Evolutionary conservation across 2,888 invertebrate genomes (phyloP), one percentile per base, ranked within the genome.

Genomic region (Cantharis rustica): DNA sequence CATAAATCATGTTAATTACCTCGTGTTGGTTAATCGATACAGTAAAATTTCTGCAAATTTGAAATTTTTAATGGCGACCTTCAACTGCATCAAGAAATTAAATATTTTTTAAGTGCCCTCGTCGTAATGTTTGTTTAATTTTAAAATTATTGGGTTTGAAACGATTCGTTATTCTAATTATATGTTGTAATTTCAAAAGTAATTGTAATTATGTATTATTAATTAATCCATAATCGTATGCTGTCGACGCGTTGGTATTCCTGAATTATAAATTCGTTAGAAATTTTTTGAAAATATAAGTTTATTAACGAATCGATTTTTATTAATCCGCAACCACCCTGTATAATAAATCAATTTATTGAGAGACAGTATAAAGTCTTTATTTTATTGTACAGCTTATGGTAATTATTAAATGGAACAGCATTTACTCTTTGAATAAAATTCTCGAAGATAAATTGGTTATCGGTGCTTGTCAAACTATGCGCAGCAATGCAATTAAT

Each of bases 401-500:
- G 47, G 47, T 47, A 47, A 47, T 47, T 47, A 47, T 47, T 47
- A 47, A 47, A 47, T 47, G 47, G 47, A 47, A 47, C 47, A 47
- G 47, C 47, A 47, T 66, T 66, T 64, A 61, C 66, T 68, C 68
- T n/a, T 68, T 66, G 26, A 61, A 68, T 63, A 26, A 72, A 72
- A 72, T 47, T 61, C 23, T 16, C 31, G 26, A 72, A 71, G 80
- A 83, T 83, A 81, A 82, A 83, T 82, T 70, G 78, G 75, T 80
- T 82, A 83, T 83, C 83, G 77, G 61, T 68, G 71, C 75, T 78
- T 81, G 83, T 82, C 83, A 82, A 75, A 79, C 72, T 73, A 74
- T 73, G 75, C 73, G 69, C 74, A 80, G 72, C 78, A 62, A 82
- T 79, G 83, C 82, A 83, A 84, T 84, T 84, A 83, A 83, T 83